Evolutionary conservation across 2,888 invertebrate species (phyloP).

Genomic region (Diachrysia chrysitis): DNA sequence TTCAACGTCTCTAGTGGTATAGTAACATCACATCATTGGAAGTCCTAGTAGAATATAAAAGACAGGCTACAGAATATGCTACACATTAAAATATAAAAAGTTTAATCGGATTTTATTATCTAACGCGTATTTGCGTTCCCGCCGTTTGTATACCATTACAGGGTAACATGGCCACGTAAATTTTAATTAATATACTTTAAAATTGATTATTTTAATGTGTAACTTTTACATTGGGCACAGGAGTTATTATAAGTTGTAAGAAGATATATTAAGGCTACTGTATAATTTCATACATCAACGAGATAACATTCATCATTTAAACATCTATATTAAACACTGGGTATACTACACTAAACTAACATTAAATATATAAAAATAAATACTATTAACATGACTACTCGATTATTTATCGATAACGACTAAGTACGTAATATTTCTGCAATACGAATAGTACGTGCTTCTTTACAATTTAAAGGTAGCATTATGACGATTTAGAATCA

Average conservation of each 20-base stretch:
- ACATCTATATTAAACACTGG: slow-evolving; percentile 16
- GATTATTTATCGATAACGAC: slow-evolving; percentile 4
- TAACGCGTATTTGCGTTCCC: too few relatives aligned
- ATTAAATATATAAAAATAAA: slow-evolving; percentile 14
- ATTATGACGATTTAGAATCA: neutral
- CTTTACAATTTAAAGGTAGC: neutral
- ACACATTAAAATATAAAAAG: too few relatives aligned
- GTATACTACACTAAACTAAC: slow-evolving; percentile 13
- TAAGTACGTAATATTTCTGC: slow-evolving; percentile 8
- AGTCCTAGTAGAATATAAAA: slow-evolving; percentile 20
- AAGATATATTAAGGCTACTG: slow-evolving; percentile 8
- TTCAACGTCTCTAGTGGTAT: slow-evolving; percentile 28
- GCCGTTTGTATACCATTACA: too few relatives aligned
- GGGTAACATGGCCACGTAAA: too few relatives aligned
- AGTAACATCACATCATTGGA: slow-evolving; percentile 33
- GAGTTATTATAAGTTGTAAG: neutral
- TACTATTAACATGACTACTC: slow-evolving; percentile 17
- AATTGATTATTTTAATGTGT: too few relatives aligned
- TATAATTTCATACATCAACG: slow-evolving; percentile 21
- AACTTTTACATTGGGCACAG: too few relatives aligned
- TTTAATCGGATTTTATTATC: too few relatives aligned
- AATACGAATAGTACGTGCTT: too few relatives aligned
- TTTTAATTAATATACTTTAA: too few relatives aligned
- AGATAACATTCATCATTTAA: slow-evolving; percentile 20
- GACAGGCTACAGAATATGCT: neutral